A percentile compares a stretch with the other conserved stretches of the same genome.
Evolutionary conservation across 1,140 invertebrate species (phyloP).

Genomic region (Lineus longissimus): DNA sequence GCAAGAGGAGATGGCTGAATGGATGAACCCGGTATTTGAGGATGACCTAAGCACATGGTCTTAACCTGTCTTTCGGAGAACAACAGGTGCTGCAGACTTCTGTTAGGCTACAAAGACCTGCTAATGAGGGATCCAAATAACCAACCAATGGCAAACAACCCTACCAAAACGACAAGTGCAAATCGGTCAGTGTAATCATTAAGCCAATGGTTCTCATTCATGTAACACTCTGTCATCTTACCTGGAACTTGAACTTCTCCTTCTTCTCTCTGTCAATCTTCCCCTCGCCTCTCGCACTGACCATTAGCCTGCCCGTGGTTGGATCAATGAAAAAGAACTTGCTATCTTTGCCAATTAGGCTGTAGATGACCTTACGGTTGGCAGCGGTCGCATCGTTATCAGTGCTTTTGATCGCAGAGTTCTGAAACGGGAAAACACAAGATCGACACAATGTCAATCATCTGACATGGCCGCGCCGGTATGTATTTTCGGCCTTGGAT

Average conservation of each 20-base stretch:
- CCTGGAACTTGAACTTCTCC: constrained; percentile 1
- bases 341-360: not conserved
- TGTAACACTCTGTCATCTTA: constrained; percentile 9
- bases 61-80: too few species aligned
- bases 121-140: too few species aligned
- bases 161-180: too few species aligned
- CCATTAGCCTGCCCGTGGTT: not conserved
- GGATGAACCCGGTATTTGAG: too few species aligned
- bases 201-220: too few species aligned
- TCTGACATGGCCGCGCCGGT: too few species aligned
- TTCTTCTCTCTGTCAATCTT: constrained; percentile 8
- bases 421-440: constrained; percentile 5
- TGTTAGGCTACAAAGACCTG: too few species aligned
- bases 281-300: not conserved
- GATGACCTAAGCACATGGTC: too few species aligned
- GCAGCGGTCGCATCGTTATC: constrained; percentile 8
- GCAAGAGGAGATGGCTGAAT: too few species aligned
- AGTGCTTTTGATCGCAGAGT: not conserved
- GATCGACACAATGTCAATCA: not conserved
- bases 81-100: too few species aligned
- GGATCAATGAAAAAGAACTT: constrained; percentile 4
- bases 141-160: too few species aligned
- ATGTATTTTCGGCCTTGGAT: not conserved
- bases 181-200: too few species aligned
- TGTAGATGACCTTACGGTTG: not conserved